phyloP scores from a whole-genome alignment of 2,888 invertebrate genomes.

The Gari tellinella region DNA sequence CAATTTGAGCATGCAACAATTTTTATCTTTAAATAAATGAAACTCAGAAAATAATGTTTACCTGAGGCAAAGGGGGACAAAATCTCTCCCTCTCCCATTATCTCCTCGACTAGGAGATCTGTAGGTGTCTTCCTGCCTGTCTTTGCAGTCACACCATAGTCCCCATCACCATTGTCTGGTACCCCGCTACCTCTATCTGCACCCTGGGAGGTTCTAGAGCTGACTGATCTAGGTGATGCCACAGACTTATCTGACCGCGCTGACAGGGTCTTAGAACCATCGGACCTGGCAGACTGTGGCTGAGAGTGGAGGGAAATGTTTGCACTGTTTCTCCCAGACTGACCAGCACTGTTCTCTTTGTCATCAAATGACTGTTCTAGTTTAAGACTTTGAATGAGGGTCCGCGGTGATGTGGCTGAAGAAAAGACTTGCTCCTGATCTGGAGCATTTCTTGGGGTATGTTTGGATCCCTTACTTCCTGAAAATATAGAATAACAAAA shows the following conservation, averaged over 20 bases:
- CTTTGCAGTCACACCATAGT: not conserved
- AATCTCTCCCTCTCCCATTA: conserved; percentile 60
- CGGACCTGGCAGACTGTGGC: conserved; percentile 33
- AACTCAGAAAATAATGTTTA: conserved; percentile 2
- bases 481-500: no score
- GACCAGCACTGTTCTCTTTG: not conserved
- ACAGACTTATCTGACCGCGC: conserved; percentile 32
- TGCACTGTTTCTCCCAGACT: not conserved
- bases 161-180: not conserved
- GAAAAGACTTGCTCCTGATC: no score
- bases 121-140: conserved; percentile 51
- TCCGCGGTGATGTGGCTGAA: no score
- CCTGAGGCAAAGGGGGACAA: conserved; percentile 59
- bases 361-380: no score
- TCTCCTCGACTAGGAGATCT: conserved; percentile 61
- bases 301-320: conserved; percentile 12
- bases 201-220: conserved; percentile 21
- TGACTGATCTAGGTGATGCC: conserved; percentile 30
- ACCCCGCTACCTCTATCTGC: conserved; percentile 4
- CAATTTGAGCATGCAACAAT: no score
- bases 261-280: conserved; percentile 21
- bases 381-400: no score
- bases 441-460: no score
- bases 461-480: no score
- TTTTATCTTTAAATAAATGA: no score